Percentiles rank a stretch among this genome's conserved stretches.
These are phyloP conservation scores for Ostrea edulis DNA, from an alignment of 1,140 invertebrate genomes.

Conservation along the genomic window DNA sequence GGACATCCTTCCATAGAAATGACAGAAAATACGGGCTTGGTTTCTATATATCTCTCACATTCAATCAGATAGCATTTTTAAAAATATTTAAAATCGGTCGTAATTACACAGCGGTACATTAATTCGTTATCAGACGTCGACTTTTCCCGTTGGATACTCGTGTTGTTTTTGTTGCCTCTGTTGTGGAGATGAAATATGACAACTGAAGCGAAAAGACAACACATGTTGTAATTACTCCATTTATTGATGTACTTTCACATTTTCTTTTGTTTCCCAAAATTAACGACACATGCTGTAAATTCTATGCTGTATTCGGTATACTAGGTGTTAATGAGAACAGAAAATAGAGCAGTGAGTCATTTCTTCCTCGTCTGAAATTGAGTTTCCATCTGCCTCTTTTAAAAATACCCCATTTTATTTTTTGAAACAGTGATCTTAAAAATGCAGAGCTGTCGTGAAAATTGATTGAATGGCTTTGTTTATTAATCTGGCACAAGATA, in stretches of 20 bases:
- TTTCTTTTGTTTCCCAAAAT: background rate
- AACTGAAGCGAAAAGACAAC: background rate
- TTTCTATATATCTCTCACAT: background rate
- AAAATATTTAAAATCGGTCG: slow-evolving; percentile 26
- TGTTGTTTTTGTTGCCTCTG: background rate
- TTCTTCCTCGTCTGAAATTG: background rate
- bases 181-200: background rate
- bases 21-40: background rate
- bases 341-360: slow-evolving; percentile 1
- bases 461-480: background rate
- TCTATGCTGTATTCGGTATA: background rate
- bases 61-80: background rate
- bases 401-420: background rate
- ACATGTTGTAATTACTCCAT: background rate
- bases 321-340: background rate
- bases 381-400: background rate
- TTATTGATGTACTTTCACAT: background rate
- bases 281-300: background rate
- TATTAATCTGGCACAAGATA: background rate
- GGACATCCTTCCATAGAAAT: background rate
- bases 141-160: background rate
- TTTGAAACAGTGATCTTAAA: background rate
- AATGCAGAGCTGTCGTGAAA: background rate
- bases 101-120: background rate
- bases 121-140: background rate